Percentiles rank a stretch among this genome's conserved stretches.
Conservation (phyloP, 2,888 invertebrate species). For the Encarsia formosa region DNA sequence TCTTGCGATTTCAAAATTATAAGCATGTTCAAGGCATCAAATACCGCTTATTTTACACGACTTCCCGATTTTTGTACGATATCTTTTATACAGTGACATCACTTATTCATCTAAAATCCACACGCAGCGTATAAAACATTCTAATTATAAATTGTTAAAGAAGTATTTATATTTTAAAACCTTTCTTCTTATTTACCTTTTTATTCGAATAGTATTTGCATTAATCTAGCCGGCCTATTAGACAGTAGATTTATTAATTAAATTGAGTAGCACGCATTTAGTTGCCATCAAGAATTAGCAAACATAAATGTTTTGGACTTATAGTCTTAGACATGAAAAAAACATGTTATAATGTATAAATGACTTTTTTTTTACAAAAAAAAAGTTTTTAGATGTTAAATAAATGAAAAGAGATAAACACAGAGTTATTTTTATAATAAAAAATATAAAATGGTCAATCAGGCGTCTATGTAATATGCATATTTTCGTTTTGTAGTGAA, state of each 20-base stretch:
- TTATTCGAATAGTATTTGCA: constrained; percentile 4
- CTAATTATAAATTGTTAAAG: constrained; percentile 32
- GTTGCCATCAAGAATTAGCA: background rate
- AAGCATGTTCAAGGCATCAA: constrained; percentile 33
- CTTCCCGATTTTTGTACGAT: constrained; percentile 34
- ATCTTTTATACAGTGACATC: constrained; percentile 35
- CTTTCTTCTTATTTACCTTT: constrained; percentile 26
- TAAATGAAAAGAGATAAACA: no score
- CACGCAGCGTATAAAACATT: constrained; percentile 51
- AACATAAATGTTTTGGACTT: no score
- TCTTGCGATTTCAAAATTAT: constrained; percentile 1
- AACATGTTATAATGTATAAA: no score
- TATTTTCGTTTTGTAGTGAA: no score
- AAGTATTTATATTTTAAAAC: constrained; percentile 26
- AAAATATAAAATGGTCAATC: no score
- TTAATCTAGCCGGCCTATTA: background rate
- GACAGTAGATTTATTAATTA: background rate
- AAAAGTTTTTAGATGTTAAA: no score
- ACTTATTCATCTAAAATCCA: constrained; percentile 42
- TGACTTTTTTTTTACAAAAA: no score
- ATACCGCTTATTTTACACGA: constrained; percentile 32
- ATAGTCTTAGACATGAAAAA: no score
- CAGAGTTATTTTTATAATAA: no score
- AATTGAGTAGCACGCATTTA: background rate
- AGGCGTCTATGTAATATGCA: no score